Evolutionary conservation across 2,797 vertebrate species (phyloP).

Genomic region (Cossypha caffra): DNA sequence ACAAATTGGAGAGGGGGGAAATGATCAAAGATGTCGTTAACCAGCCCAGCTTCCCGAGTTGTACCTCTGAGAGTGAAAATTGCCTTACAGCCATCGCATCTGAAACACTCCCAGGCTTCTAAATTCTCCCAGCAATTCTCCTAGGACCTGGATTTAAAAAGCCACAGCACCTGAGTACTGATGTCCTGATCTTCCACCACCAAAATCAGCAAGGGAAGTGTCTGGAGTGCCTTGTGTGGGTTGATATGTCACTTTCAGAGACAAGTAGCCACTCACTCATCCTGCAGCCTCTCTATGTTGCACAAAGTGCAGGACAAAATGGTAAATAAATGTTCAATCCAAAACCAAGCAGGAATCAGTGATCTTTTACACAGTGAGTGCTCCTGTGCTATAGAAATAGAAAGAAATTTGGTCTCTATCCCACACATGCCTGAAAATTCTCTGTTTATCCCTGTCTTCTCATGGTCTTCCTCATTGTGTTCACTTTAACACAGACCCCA

Average conservation of each 20-base stretch:
- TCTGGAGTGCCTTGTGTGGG: background rate
- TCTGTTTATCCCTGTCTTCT: background rate
- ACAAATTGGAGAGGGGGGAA: background rate
- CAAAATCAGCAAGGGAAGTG: background rate
- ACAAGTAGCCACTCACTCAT: background rate
- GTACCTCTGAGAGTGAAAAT: background rate
- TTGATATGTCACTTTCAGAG: background rate
- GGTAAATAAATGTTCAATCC: background rate
- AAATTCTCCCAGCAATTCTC: background rate
- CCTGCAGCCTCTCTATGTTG: background rate
- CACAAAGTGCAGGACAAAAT: background rate
- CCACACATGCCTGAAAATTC: background rate
- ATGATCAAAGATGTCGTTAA: rapidly evolving
- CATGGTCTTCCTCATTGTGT: background rate
- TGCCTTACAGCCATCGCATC: background rate
- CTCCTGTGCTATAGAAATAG: background rate
- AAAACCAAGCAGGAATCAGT: background rate
- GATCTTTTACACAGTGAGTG: background rate
- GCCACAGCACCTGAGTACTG: background rate
- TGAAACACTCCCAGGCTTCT: background rate
- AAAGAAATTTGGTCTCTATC: background rate
- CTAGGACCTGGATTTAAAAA: background rate
- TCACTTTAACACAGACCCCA: background rate
- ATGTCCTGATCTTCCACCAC: background rate
- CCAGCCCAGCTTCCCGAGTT: background rate